Percentiles rank a stretch among this genome's conserved stretches.
These are phyloP conservation scores for Xylota segnis DNA, from an alignment of 2,888 invertebrate species.

Conservation along the genomic window DNA sequence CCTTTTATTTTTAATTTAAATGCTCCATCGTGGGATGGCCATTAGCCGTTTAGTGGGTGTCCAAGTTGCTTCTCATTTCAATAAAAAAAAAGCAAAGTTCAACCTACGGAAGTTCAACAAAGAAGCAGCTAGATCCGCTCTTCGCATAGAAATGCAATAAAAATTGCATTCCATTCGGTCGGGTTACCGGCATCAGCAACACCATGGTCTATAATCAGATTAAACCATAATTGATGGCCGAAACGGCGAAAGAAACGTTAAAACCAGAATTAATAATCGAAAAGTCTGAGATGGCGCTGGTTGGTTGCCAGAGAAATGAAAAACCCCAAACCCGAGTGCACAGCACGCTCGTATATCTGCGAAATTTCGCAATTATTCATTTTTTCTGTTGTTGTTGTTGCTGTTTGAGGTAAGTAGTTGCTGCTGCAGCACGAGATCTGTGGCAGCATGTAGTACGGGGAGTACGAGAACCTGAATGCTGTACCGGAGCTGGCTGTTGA, in stretches of 20 bases:
- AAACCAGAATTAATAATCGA: conserved; percentile 76
- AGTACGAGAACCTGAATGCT: conserved; percentile 53
- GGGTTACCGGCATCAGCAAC: conserved; percentile 1
- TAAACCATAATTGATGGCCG: conserved; percentile 76
- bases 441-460: conserved; percentile 10
- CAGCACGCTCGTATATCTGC: conserved; percentile 71
- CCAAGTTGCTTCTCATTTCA: conserved; percentile 31
- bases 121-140: conserved; percentile 34
- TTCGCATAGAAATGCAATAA: conserved; percentile 30
- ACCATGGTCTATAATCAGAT: conserved; percentile 71
- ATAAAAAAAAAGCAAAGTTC: conserved; percentile 36
- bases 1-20: conserved; percentile 24
- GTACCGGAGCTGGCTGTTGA: conserved; percentile 22
- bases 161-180: conserved; percentile 64
- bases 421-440: conserved; percentile 61
- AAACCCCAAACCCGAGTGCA: conserved; percentile 24
- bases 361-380: conserved; percentile 74
- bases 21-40: conserved; percentile 47
- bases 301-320: background rate
- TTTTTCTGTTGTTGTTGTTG: conserved; percentile 5
- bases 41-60: conserved; percentile 65
- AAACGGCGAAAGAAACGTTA: conserved; percentile 56
- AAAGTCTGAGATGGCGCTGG: conserved; percentile 62
- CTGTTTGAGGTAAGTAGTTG: conserved; percentile 1
- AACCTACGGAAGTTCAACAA: conserved; percentile 63